Evolutionary conservation across 2,797 vertebrate genomes (phyloP).

Genomic region (Loriculus beryllinus): DNA sequence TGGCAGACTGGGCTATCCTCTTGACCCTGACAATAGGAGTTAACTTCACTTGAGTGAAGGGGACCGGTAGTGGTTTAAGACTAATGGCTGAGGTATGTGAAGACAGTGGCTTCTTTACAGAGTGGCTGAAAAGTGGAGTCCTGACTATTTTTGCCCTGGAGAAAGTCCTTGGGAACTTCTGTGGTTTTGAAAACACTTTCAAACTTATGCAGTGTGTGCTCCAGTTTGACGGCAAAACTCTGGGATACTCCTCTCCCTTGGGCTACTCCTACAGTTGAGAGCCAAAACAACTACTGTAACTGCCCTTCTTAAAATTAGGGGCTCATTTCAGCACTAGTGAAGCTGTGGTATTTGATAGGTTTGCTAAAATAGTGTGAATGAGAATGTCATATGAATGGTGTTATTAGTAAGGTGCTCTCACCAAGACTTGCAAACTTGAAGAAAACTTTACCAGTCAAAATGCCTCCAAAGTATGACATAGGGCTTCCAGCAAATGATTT

Average conservation of each 20-base stretch:
- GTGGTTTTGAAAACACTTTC: not conserved
- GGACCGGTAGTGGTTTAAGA: not conserved
- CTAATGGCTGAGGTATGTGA: not conserved
- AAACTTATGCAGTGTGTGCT: not conserved
- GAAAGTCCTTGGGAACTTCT: not conserved
- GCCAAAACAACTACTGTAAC: not conserved
- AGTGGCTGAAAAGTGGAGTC: not conserved
- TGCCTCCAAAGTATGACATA: not conserved
- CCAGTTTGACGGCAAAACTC: not conserved
- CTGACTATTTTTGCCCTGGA: not conserved
- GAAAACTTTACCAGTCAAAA: not conserved
- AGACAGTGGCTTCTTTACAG: not conserved
- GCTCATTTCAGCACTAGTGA: not conserved
- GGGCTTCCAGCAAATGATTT: not conserved
- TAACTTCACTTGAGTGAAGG: not conserved
- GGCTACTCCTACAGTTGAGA: not conserved
- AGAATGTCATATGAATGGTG: not conserved
- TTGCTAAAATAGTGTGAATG: not conserved
- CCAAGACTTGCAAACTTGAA: not conserved
- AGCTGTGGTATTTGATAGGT: not conserved
- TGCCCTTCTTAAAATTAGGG: not conserved
- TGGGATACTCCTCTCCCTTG: not conserved
- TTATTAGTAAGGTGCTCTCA: not conserved
- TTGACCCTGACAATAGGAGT: not conserved
- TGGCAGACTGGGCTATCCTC: not conserved